phyloP scores from a whole-genome alignment of 2,888 invertebrate genomes.

The Lottia scabra region DNA sequence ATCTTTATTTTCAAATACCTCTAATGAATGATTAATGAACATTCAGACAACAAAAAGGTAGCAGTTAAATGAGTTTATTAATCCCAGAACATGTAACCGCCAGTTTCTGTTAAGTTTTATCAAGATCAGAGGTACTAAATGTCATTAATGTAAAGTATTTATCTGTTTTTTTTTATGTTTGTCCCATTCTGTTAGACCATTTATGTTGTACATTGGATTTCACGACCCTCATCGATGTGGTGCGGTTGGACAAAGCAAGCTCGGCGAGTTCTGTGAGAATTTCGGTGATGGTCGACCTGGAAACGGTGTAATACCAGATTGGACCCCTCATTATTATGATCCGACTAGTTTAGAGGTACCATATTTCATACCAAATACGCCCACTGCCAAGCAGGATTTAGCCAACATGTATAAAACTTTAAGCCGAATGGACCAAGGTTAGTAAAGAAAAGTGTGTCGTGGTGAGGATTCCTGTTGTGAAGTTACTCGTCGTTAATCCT shows the following conservation, averaged over 20 bases:
- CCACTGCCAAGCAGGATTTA: constrained; percentile 82
- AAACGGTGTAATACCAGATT: constrained; percentile 88
- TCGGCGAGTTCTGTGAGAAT: constrained; percentile 88
- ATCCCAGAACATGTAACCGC: no score
- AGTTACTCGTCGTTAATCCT: no score
- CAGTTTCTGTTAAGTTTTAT: no score
- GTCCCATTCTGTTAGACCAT: constrained; percentile 66
- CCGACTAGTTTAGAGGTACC: constrained; percentile 86
- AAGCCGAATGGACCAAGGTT: constrained; percentile 89
- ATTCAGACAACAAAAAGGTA: no score
- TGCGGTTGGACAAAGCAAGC: constrained; percentile 68
- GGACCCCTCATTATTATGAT: constrained; percentile 87
- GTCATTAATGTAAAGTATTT: no score
- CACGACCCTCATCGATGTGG: constrained; percentile 94
- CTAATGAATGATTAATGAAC: no score
- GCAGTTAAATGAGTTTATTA: no score
- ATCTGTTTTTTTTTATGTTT: no score
- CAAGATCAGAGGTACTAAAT: no score
- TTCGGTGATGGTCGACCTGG: constrained; percentile 88
- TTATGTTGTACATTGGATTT: constrained; percentile 87
- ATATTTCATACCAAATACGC: constrained; percentile 82
- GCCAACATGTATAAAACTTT: constrained; percentile 92
- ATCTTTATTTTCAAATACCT: no score
- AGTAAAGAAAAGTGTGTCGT: no score
- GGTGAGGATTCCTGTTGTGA: no score